Base-by-base conservation (phyloP, 2,888 invertebrate species). In the Meganola albula region DNA sequence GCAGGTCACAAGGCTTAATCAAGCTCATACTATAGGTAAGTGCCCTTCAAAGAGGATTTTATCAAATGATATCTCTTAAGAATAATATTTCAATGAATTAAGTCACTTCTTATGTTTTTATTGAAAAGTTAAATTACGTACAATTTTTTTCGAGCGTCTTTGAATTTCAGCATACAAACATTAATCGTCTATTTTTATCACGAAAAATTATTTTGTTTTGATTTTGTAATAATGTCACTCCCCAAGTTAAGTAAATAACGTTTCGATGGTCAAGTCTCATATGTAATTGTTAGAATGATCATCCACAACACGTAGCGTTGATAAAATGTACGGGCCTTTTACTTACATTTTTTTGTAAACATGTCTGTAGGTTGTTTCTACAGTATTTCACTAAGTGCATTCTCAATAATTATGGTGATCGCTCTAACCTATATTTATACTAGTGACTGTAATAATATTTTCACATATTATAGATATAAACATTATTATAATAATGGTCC, bases 221-320 rank as follows among this genome's bases (percentile, higher is more conserved):
- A 55, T 46, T 48, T 47, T 36, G 32, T 31, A 37, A 44, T 9
- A 37, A 47, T 37, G 27, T 40, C 40, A 38, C 30, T 40, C 26
- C 42, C 37, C 7, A 42, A 42, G 34, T 49, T 49, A 53, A 44
- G 46, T 48, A 46, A 40, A 44, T 39, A 50, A 51, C 51, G 40
- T 60, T 59, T 53, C 54, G 59, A 59, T 64, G 59, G 63, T 59
- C 54, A 60, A 68, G 59, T 65, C 73, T 73, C 76, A 74, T 70
- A 58, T 68, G 58, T 72, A 57, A 56, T 54, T 62, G 62, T 71
- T 67, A 65, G 55, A 58, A 56, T 60, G 71, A 63, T 68, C 70
- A 74, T 62, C 56, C 48, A 51, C n/a, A n/a, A n/a, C n/a, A n/a
- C 59, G 60, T 60, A 53, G 55, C 30, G 26, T 32, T 47, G 47